Base-by-base conservation (phyloP, 2,113 vertebrate species). In the Ciconia maguari region DNA sequence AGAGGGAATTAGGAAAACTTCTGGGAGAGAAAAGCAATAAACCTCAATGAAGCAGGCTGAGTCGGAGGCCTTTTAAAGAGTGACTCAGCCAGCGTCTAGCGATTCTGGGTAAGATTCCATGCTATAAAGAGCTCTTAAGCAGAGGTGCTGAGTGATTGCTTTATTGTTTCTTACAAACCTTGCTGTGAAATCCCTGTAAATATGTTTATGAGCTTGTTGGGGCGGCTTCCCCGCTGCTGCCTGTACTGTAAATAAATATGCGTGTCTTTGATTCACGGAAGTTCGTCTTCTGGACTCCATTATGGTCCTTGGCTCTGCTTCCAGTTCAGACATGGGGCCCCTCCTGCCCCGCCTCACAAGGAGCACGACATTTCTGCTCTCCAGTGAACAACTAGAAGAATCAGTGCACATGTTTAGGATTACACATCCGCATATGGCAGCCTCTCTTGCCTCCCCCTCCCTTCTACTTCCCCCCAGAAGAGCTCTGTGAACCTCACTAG, bases 131-230 rank as follows among this genome's bases (percentile, higher is more conserved):
- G 69, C 52, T 89, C 91, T 93, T 87, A 64, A 88, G 55, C 4
- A 6, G 95, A 97, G 84, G 95, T 95, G 96, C 60, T 96, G 96
- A 95, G 89, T 97, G 93, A 97, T 93, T 93, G 94, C 87, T 97
- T 97, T 96, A 97, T 95, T 96, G 96, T 93, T 95, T 93, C 94
- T 95, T 91, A 78, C 96, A 93, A 93, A 94, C 84, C 89, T 95
- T 89, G 91, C 96, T 97, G 96, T 91, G 91, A 96, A 96, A 95
- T 25, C 85, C 82, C 85, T 95, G 96, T 96, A 97, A 97, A 97
- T 94, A 97, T 91, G 87, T 97, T 97, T 97, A 96, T 96, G 96
- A 90, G 96, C 94, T 97, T 96, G 96, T 96, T 88, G 96, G 93
- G 96, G 93, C 9, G 1, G 95, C 94, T 92, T 84, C 91, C 96